Conservation (phyloP, 2,113 vertebrate genomes). For the Pedionomus torquatus region DNA sequence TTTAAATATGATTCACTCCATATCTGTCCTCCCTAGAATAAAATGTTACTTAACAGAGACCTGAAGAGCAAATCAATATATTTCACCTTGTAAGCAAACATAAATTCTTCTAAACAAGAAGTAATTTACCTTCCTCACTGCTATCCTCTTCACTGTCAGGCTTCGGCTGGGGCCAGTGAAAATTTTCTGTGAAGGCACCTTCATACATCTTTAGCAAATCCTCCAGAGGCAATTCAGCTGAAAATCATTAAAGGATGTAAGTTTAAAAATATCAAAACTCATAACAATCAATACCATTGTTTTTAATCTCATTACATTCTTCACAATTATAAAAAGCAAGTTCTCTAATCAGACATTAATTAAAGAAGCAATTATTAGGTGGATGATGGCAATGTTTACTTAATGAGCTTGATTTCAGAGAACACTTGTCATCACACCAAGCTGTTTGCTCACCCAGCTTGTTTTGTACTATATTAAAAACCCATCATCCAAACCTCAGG, state of each 20-base stretch:
- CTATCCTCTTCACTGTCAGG: conserved; percentile 85
- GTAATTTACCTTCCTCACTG: conserved; percentile 79
- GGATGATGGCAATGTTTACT: neutral
- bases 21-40: neutral
- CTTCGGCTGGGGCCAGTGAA: conserved; percentile 87
- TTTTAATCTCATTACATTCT: neutral
- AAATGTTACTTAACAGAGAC: neutral
- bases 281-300: neutral
- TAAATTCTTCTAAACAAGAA: neutral
- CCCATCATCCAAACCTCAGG: neutral
- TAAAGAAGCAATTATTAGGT: neutral
- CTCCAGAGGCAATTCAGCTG: conserved; percentile 91
- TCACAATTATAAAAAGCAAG: neutral
- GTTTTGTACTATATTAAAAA: neutral
- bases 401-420: neutral
- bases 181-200: conserved; percentile 89
- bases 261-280: neutral
- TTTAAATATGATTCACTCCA: neutral
- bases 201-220: conserved; percentile 90
- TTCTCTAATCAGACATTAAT: neutral
- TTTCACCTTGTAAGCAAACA: neutral
- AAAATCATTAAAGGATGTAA: neutral
- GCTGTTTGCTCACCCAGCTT: neutral
- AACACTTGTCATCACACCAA: neutral
- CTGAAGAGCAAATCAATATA: neutral